Evolutionary conservation across 2,888 invertebrate genomes (phyloP).

Genomic region (Panopea generosa): DNA sequence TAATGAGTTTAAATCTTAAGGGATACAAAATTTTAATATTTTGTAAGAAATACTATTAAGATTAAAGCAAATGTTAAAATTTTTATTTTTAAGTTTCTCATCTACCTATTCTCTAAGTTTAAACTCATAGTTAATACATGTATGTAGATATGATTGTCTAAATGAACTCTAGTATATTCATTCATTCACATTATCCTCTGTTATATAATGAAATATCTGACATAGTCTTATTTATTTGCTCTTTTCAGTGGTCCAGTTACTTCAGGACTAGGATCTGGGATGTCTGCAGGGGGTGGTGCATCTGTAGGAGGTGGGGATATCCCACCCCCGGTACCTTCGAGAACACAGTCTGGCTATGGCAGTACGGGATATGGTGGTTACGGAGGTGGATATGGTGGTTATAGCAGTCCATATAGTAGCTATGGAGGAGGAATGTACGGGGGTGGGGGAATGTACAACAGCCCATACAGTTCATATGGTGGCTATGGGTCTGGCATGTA

Average conservation of each 20-base stretch:
- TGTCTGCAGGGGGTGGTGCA: conserved; percentile 29
- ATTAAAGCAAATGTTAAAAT: no score
- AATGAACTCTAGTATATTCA: no score
- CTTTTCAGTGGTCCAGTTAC: conserved; percentile 52
- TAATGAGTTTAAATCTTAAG: no score
- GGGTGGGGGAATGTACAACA: conserved; percentile 67
- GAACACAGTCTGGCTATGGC: conserved; percentile 55
- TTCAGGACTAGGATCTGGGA: conserved; percentile 22
- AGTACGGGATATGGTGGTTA: conserved; percentile 39
- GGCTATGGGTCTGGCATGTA: conserved; percentile 56
- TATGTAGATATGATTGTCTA: no score
- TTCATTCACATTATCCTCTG: no score
- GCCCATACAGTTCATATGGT: conserved; percentile 60
- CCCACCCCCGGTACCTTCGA: conserved; percentile 70
- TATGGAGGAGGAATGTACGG: conserved; percentile 10
- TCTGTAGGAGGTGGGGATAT: conserved; percentile 55
- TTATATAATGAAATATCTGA: no score
- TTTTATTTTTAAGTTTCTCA: no score
- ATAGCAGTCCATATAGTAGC: conserved; percentile 62
- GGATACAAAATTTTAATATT: no score
- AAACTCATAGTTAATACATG: no score
- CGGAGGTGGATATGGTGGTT: conserved; percentile 64
- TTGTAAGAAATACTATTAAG: no score
- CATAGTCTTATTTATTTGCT: no score
- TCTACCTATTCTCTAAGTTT: no score